Conservation (phyloP, 2,113 vertebrate species). For the Boulengeromyrus knoepffleri region DNA sequence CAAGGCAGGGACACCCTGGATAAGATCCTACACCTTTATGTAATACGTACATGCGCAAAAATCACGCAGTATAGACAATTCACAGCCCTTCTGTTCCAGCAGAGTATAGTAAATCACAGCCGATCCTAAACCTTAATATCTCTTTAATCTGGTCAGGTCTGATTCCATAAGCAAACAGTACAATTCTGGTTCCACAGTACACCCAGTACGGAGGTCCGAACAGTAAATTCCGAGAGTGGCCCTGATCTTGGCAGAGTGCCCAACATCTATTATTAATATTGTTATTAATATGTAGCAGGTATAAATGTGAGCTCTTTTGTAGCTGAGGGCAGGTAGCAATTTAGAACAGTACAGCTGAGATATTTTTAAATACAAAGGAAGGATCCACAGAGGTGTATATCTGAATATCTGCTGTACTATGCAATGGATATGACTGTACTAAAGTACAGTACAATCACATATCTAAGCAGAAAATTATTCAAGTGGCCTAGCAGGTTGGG, state of each 20-base stretch:
- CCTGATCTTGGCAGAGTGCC: conserved; percentile 6
- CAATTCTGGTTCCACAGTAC: neutral
- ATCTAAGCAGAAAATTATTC: neutral
- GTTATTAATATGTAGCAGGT: conserved; percentile 31
- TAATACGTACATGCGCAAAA: neutral
- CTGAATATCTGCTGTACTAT: neutral
- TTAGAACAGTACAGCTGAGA: neutral
- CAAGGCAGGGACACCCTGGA: neutral
- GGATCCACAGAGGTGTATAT: neutral
- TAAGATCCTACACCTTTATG: neutral
- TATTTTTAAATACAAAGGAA: conserved; percentile 13
- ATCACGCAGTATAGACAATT: neutral
- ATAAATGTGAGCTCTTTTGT: conserved; percentile 27
- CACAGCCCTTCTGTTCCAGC: neutral
- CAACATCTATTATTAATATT: conserved; percentile 33
- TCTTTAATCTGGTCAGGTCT: neutral
- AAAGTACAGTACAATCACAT: neutral
- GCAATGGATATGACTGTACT: neutral
- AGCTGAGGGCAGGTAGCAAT: conserved; percentile 11
- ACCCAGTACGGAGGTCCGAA: neutral
- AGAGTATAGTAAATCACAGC: neutral
- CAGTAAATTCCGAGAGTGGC: conserved; percentile 3
- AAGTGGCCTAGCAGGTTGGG: neutral
- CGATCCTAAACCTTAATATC: neutral
- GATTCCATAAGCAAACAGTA: neutral